Evolutionary conservation across 1,140 invertebrate genomes (phyloP), one percentile per base, ranked within the genome.

Genomic region (Neodiprion lecontei): DNA sequence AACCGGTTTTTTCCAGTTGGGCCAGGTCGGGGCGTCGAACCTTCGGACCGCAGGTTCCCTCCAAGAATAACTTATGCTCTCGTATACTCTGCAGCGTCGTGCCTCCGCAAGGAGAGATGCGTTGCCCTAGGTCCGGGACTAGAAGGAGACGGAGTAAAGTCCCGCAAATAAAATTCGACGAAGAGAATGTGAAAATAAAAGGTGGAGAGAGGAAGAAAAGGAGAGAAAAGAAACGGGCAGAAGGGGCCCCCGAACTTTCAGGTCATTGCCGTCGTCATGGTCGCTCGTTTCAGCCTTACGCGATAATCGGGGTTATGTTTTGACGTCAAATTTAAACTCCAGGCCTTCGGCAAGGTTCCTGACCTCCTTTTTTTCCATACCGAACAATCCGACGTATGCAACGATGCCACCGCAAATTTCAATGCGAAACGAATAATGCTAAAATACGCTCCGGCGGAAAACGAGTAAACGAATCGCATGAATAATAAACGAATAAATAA

Each of bases 1-100:
- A 88, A 88, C 88, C 88, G 88, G 87, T 89, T 89, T 88, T 89
- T 89, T 88, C 87, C 87, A 88, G 85, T 88, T 88, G 87, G 86
- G 87, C 87, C 87, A 89, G 87, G 87, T 88, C 87, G 87, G 87
- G 87, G 87, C 87, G 87, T 88, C 88, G 87, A 88, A 88, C 87
- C 86, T 89, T 85, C 82, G 84, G 83, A 85, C 84, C 85, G 83
- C 85, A 86, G 82, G 83, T 83, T 88, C 85, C 86, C 86, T 87
- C 87, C 86, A 84, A 89, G 88, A 89, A 89, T 89, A 89, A 87
- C 87, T 89, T 87, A 23, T 47, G 61, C 50, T 69, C 49, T 53
- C 68, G 72, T 72, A 48, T n/a, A 67, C 66, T 21, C 49, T 69
- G 21, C 69, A 77, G 67, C 67, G 67, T 53, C 71, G 73, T 74